A percentile compares a stretch with the other conserved stretches of the same genome.
These are phyloP conservation scores for Calypte anna DNA, from an alignment of 2,113 vertebrate genomes.

Conservation along the genomic window DNA sequence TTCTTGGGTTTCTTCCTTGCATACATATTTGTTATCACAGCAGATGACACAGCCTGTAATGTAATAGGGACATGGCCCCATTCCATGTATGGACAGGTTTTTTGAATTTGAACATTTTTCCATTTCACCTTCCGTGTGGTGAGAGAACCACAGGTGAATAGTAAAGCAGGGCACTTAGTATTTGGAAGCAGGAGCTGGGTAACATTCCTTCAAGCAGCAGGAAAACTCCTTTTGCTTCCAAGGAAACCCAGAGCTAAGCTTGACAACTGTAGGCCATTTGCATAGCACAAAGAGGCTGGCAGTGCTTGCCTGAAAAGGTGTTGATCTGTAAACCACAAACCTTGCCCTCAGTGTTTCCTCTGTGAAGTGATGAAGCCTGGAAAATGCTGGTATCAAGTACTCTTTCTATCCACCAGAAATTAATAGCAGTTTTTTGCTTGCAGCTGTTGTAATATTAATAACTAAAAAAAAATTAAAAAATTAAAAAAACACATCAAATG, in stretches of 20 bases:
- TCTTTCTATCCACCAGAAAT: not conserved
- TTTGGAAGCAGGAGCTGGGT: not conserved
- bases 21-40: not conserved
- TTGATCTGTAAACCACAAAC: not conserved
- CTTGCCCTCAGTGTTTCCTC: not conserved
- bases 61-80: not conserved
- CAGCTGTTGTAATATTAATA: not conserved
- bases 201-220: not conserved
- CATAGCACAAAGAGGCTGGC: not conserved
- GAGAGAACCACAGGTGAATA: not conserved
- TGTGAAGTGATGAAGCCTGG: not conserved
- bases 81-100: not conserved
- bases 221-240: not conserved
- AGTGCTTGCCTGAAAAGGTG: not conserved
- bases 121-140: not conserved
- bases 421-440: not conserved
- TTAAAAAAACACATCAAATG: not conserved
- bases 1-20: not conserved
- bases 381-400: not conserved
- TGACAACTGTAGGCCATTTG: not conserved
- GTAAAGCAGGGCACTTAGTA: not conserved
- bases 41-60: not conserved
- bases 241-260: not conserved
- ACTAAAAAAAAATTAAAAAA: not conserved
- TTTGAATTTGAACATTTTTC: constrained; percentile 4